phyloP scores from a whole-genome alignment of 2,797 vertebrate genomes.

The Catamblyrhynchus diadema region DNA sequence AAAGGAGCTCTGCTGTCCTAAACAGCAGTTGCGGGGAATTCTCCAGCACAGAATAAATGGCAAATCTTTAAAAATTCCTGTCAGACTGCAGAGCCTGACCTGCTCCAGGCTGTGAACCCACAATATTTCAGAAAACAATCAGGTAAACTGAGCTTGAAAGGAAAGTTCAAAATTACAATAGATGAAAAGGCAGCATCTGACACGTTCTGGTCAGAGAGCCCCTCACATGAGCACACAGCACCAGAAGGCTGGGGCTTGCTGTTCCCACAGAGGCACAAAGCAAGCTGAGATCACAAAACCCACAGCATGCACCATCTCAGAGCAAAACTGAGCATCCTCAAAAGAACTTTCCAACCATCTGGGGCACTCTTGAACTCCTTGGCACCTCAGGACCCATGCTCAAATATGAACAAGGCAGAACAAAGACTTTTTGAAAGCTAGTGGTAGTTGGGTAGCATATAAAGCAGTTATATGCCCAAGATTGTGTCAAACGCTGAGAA shows the following conservation, averaged over 20 bases:
- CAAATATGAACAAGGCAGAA: neutral
- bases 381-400: neutral
- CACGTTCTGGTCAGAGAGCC: neutral
- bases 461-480: neutral
- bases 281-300: neutral
- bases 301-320: fast-evolving
- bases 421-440: neutral
- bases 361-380: neutral
- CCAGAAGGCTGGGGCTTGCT: neutral
- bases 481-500: neutral
- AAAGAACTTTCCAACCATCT: neutral
- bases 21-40: neutral
- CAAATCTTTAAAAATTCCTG: neutral
- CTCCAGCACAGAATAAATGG: neutral
- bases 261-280: neutral
- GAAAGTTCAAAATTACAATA: neutral
- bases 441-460: neutral
- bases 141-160: neutral
- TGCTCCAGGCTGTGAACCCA: neutral
- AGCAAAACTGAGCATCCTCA: neutral
- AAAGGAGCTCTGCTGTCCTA: neutral
- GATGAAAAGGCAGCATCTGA: neutral
- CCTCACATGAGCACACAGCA: neutral
- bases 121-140: neutral
- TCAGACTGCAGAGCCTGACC: neutral